These are phyloP conservation scores for Sebastes hubbsi DNA, from an alignment of 2,797 vertebrate genomes.

Conservation along the genomic window DNA sequence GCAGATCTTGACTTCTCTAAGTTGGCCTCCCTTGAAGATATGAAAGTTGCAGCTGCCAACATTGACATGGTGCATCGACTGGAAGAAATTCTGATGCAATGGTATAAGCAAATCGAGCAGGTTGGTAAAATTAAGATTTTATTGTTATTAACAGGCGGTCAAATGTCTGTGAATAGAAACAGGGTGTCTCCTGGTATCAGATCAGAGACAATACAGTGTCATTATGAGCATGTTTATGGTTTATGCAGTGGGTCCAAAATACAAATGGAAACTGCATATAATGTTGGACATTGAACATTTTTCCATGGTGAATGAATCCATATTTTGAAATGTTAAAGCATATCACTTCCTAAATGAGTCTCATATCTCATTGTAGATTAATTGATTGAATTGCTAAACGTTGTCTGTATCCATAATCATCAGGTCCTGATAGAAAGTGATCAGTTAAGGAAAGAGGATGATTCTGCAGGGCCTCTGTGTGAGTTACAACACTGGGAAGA, in stretches of 20 bases:
- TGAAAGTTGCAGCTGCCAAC: slow-evolving; percentile 77
- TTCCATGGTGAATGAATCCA: not conserved
- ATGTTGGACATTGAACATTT: not conserved
- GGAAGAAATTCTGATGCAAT: slow-evolving; percentile 83
- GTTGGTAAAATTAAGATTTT: slow-evolving; percentile 49
- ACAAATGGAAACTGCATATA: not conserved
- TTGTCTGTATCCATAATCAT: slow-evolving; percentile 3
- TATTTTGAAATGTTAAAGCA: not conserved
- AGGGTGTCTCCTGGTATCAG: not conserved
- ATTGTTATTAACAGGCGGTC: not conserved
- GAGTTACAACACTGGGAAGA: slow-evolving; percentile 88
- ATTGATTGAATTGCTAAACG: slow-evolving; percentile 2
- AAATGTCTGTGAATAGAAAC: not conserved
- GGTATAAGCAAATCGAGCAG: slow-evolving; percentile 86
- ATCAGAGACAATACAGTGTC: not conserved
- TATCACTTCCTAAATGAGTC: not conserved
- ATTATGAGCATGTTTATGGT: no score
- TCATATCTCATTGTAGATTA: not conserved
- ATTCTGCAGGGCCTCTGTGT: slow-evolving; percentile 82
- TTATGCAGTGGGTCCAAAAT: not conserved
- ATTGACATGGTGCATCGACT: slow-evolving; percentile 75
- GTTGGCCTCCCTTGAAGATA: slow-evolving; percentile 76
- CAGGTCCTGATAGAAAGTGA: slow-evolving; percentile 85
- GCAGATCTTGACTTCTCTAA: slow-evolving; percentile 79
- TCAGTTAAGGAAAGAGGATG: slow-evolving; percentile 80